phyloP scores from a whole-genome alignment of 2,888 invertebrate species.

The Strigamia transsilvanica region DNA sequence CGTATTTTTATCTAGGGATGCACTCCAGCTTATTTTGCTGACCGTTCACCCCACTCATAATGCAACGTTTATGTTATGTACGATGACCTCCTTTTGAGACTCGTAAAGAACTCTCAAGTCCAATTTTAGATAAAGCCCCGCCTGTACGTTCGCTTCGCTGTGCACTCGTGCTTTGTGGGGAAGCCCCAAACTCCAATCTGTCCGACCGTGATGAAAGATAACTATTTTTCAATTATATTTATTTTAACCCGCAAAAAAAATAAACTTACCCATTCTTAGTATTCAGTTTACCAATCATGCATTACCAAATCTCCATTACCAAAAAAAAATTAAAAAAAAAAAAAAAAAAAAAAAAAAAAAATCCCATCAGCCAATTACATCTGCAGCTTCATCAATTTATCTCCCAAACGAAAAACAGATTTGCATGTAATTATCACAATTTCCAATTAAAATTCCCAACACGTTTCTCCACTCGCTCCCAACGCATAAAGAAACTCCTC shows the following conservation, averaged over 20 bases:
- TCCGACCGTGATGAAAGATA: background rate
- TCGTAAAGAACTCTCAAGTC: constrained; percentile 10
- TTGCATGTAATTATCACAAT: background rate
- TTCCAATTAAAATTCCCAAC: constrained; percentile 28
- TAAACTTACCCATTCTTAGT: too few relatives aligned
- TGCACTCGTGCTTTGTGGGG: constrained; percentile 2
- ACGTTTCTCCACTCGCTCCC: background rate
- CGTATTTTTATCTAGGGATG: background rate
- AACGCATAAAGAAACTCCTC: background rate
- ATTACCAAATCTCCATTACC: too few relatives aligned
- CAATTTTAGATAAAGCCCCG: constrained; percentile 27
- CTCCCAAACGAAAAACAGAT: background rate
- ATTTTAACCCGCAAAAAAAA: background rate
- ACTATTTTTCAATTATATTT: constrained; percentile 20
- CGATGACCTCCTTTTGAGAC: constrained; percentile 33
- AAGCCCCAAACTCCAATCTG: constrained; percentile 12
- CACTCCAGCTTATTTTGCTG: constrained; percentile 7
- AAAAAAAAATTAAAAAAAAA: too few relatives aligned
- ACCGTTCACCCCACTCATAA: constrained; percentile 16
- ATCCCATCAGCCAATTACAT: background rate
- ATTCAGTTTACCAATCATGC: too few relatives aligned
- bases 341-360: too few relatives aligned
- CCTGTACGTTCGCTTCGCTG: constrained; percentile 1
- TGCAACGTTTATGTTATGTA: background rate
- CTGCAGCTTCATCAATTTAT: background rate